phyloP scores from a whole-genome alignment of 2,113 vertebrate species.

The Antidorcas marsupialis region DNA sequence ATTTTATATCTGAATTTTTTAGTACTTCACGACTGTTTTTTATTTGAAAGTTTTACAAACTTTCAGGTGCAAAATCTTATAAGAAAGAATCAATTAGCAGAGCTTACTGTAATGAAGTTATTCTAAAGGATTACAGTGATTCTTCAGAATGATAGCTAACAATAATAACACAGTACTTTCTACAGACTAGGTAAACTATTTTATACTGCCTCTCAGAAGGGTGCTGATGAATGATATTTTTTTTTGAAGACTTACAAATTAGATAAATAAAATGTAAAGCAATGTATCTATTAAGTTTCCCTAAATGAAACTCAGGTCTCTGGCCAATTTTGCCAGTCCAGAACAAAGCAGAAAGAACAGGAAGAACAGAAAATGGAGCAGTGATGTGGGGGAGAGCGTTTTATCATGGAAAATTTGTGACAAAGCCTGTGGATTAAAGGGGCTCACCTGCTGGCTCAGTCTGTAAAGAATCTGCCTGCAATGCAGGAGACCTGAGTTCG shows the following conservation, averaged over 20 bases:
- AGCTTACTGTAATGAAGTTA: not conserved
- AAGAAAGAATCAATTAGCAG: not conserved
- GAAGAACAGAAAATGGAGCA: not conserved
- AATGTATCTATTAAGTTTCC: not conserved
- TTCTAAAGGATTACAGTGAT: not conserved
- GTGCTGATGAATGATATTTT: not conserved
- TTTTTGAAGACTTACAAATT: not conserved
- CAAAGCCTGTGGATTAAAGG: not conserved
- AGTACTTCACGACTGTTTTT: not conserved
- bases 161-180: not conserved
- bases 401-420: not conserved
- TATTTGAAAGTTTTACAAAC: constrained; percentile 30
- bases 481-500: rapidly evolving
- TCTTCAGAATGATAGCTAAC: not conserved
- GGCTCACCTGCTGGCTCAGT: not conserved
- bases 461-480: not conserved
- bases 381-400: not conserved
- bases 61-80: not conserved
- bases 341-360: not conserved
- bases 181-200: not conserved
- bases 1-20: constrained; percentile 22
- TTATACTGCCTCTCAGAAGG: not conserved
- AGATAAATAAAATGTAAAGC: not conserved
- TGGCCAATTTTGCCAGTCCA: not conserved
- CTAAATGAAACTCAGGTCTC: not conserved